Base-by-base conservation (phyloP, 2,888 invertebrate genomes). In the Drosophila mettleri region DNA sequence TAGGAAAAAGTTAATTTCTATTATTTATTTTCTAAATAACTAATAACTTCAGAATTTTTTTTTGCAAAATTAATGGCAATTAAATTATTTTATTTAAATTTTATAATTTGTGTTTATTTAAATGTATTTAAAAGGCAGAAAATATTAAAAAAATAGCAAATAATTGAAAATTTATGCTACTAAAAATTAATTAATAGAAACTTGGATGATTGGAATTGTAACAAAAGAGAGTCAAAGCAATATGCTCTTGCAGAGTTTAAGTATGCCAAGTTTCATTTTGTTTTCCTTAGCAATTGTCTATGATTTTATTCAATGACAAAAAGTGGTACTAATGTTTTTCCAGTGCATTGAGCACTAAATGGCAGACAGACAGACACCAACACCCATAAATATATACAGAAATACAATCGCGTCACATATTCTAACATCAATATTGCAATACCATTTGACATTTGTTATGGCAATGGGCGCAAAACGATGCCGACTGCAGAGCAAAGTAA, bases 371-470 rank as follows among this genome's bases (percentile, higher is more conserved):
- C 14, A 33, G 2, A 22, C 22, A 39, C 6, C 14, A 14, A 36
- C 10, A 41, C 31, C 36, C 12, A 57, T 10, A 57, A 16, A 54
- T 33, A 62, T 31, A 60, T 36, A 55, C 14, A 63, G 45, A 58
- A 39, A 46, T 51, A 77, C 49, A 76, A 58, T 62, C 41, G 68
- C 34, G 29, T 57, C 68, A 59, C 81, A 66, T 66, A 78, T 81
- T 85, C 79, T 66, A 80, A 85, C 85, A 85, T 81, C 85, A 80
- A 80, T 80, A 80, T 80, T 80, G 85, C 79, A 85, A 75, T 78
- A 54, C 63, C 78, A 78, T 81, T 80, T 81, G 80, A 81, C 80
- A 80, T 79, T 79, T 79, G 78, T 64, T 51, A 64, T 64, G 69
- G 58, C 66, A 57, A 48, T 62, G 62, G 51, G 63, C 52, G 45